A percentile compares a stretch with the other conserved stretches of the same genome.
Conservation (phyloP, 1,140 invertebrate species). For the Ditylenchus dipsaci region DNA sequence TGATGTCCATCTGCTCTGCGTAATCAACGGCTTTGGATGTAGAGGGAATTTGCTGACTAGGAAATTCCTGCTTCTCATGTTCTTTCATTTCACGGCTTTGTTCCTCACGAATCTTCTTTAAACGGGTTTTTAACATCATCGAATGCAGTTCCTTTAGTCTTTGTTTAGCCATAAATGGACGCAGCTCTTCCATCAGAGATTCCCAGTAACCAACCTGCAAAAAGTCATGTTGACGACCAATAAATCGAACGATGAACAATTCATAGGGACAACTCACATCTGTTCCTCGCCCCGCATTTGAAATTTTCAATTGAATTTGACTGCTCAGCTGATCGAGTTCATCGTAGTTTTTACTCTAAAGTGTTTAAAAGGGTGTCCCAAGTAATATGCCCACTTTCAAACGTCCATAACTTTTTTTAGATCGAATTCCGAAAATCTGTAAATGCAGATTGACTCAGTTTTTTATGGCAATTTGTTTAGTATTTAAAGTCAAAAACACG, state of each 20-base stretch:
- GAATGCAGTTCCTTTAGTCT: slow-evolving; percentile 84
- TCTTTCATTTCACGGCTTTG: slow-evolving; percentile 42
- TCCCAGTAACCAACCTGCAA: slow-evolving; percentile 77
- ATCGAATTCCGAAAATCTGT: too few species aligned
- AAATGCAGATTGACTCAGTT: too few species aligned
- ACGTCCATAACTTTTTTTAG: too few species aligned
- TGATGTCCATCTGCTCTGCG: not conserved
- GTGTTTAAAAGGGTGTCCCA: not conserved
- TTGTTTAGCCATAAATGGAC: slow-evolving; percentile 89
- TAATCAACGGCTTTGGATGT: too few species aligned
- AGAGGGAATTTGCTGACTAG: too few species aligned
- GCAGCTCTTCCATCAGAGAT: slow-evolving; percentile 81
- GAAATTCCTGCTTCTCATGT: slow-evolving; percentile 14
- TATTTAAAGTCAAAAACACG: too few species aligned
- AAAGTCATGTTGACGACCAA: too few species aligned
- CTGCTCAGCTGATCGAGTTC: slow-evolving; percentile 65
- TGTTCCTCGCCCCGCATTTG: slow-evolving; percentile 76
- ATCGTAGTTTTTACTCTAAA: slow-evolving; percentile 74
- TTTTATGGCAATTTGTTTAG: too few species aligned
- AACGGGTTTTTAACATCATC: slow-evolving; percentile 79
- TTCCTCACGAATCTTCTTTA: slow-evolving; percentile 81
- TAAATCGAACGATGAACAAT: too few species aligned
- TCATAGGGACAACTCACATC: slow-evolving; percentile 67
- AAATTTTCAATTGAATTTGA: slow-evolving; percentile 83
- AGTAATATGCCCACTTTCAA: too few species aligned